A percentile compares a stretch with the other conserved stretches of the same genome.
These are phyloP conservation scores for Dioctria linearis DNA, from an alignment of 2,888 invertebrate species.

Conservation along the genomic window DNA sequence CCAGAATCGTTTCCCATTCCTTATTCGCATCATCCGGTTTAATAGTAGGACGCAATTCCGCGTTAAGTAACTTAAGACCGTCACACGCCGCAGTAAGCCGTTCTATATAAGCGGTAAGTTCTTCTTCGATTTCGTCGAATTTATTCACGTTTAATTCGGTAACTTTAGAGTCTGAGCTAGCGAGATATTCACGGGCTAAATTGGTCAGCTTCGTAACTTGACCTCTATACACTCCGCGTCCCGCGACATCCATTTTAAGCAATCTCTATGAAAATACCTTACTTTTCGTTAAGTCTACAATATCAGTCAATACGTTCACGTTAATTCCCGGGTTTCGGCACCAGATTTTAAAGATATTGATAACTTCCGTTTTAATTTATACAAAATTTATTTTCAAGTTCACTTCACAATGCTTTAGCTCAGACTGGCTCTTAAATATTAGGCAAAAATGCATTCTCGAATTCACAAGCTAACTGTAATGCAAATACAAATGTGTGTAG, in stretches of 20 bases:
- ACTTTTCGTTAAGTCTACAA: too few relatives aligned
- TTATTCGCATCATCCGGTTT: background rate
- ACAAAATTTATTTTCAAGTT: too few relatives aligned
- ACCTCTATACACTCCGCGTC: background rate
- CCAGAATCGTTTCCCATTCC: background rate
- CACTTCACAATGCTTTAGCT: too few relatives aligned
- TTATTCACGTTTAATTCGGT: background rate
- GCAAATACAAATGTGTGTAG: too few relatives aligned
- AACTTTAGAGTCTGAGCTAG: background rate
- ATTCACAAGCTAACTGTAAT: too few relatives aligned
- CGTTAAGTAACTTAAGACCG: background rate
- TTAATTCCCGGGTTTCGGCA: too few relatives aligned
- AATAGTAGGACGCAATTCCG: background rate
- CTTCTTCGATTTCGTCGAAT: slow-evolving; percentile 19
- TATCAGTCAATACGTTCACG: too few relatives aligned
- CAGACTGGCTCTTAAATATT: too few relatives aligned
- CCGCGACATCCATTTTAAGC: background rate
- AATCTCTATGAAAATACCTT: too few relatives aligned
- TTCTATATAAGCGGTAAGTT: background rate
- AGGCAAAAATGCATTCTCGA: too few relatives aligned
- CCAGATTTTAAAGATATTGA: too few relatives aligned
- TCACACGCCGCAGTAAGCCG: background rate
- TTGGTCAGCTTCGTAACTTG: slow-evolving; percentile 1
- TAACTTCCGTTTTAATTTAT: too few relatives aligned
- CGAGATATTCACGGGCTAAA: background rate